A percentile compares a stretch with the other conserved stretches of the same genome.
Conservation (phyloP, 2,113 vertebrate genomes). For the Tetraodon nigroviridis region DNA sequence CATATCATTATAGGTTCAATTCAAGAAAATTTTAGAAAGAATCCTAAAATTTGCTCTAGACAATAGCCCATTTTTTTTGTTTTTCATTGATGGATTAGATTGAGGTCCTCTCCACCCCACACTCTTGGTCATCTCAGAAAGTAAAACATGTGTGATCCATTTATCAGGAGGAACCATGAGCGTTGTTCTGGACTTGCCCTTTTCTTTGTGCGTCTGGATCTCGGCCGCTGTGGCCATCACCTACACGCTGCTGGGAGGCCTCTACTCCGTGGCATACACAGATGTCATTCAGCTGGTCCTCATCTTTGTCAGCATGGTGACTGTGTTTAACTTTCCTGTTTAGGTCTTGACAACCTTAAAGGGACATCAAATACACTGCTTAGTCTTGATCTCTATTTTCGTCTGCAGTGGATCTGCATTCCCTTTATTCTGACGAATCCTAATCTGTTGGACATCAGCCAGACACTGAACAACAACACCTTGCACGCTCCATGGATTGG, state of each 20-base stretch:
- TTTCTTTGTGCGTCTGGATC: constrained; percentile 28
- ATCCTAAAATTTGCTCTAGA: not conserved
- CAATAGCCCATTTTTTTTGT: not conserved
- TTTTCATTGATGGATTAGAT: too few relatives aligned
- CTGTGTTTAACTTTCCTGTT: too few relatives aligned
- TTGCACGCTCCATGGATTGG: constrained; percentile 45
- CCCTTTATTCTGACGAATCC: constrained; percentile 43
- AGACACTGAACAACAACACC: constrained; percentile 42
- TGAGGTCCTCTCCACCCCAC: too few relatives aligned
- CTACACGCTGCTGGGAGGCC: constrained; percentile 53
- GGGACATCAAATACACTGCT: too few relatives aligned
- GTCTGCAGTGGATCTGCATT: constrained; percentile 21
- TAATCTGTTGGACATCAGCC: constrained; percentile 11
- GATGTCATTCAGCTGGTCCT: constrained; percentile 41
- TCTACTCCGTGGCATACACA: constrained; percentile 52
- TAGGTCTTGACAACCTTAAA: not conserved
- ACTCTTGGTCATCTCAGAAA: too few relatives aligned
- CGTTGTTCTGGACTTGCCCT: constrained; percentile 9
- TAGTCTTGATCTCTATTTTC: not conserved
- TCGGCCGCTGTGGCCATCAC: constrained; percentile 43
- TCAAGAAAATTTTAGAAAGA: too few relatives aligned
- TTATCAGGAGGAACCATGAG: constrained; percentile 42
- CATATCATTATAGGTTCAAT: too few relatives aligned
- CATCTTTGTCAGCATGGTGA: constrained; percentile 47
- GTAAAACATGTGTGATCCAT: too few relatives aligned